Conservation (phyloP, 1,140 invertebrate genomes). For the Hormaphis cornu region DNA sequence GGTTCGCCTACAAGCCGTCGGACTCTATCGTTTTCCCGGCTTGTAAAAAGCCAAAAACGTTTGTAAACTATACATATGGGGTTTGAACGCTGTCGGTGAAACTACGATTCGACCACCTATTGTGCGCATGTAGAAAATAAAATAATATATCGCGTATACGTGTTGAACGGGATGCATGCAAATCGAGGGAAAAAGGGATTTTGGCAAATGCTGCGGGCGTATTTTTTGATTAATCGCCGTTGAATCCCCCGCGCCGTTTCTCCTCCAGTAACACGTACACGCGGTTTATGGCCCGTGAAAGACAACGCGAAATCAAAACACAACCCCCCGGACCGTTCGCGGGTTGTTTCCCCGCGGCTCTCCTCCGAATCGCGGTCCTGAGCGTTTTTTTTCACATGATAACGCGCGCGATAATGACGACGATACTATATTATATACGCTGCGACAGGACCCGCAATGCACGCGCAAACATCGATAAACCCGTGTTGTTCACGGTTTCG, state of each 20-base stretch:
- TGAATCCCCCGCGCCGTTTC: background rate
- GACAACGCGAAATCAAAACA: conserved; percentile 22
- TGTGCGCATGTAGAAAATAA: background rate
- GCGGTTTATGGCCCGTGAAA: conserved; percentile 27
- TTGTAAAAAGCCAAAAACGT: too few species aligned
- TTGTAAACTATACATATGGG: too few species aligned
- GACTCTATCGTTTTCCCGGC: too few species aligned
- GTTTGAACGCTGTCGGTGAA: too few species aligned
- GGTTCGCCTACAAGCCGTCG: too few species aligned
- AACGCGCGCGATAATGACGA: background rate
- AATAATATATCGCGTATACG: background rate
- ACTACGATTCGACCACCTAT: too few species aligned
- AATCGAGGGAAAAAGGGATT: background rate
- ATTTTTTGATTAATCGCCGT: conserved; percentile 19
- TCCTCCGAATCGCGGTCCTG: background rate
- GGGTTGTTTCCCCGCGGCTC: background rate
- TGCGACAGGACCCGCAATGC: too few species aligned
- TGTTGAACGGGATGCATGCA: conserved; percentile 11
- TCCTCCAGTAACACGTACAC: background rate
- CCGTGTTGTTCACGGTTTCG: too few species aligned
- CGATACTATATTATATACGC: background rate
- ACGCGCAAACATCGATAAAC: too few species aligned
- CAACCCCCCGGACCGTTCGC: background rate
- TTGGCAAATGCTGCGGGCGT: conserved; percentile 17
- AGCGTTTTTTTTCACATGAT: background rate